Conservation (phyloP, 2,888 invertebrate species). For the Drosophila engyochracea region DNA sequence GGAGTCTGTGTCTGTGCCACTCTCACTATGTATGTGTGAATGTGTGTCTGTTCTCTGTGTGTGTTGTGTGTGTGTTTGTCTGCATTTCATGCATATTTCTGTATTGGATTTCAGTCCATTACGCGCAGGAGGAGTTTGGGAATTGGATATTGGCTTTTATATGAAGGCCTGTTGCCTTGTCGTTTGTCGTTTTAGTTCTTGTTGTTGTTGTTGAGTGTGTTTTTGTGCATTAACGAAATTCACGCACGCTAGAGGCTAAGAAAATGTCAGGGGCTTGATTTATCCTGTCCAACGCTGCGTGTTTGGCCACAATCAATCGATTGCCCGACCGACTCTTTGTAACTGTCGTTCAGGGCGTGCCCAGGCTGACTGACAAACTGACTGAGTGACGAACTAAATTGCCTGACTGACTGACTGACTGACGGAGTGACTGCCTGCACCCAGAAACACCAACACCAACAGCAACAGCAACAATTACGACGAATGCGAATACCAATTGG, state of each 20-base stretch:
- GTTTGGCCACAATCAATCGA: slow-evolving; percentile 81
- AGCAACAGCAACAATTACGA: slow-evolving; percentile 52
- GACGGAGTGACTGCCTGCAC: slow-evolving; percentile 47
- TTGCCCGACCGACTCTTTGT: slow-evolving; percentile 73
- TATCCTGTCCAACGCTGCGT: slow-evolving; percentile 81
- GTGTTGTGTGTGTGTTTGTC: slow-evolving; percentile 31
- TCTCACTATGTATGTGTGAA: slow-evolving; percentile 3
- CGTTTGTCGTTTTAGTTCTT: slow-evolving; percentile 34
- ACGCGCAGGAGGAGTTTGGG: slow-evolving; percentile 71
- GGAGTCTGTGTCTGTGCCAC: slow-evolving; percentile 54
- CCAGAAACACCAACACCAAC: slow-evolving; percentile 45
- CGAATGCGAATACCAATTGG: slow-evolving; percentile 35
- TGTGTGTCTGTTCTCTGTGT: slow-evolving; percentile 23
- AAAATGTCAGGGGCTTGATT: slow-evolving; percentile 79
- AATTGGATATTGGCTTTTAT: slow-evolving; percentile 81
- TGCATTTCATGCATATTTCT: slow-evolving; percentile 78
- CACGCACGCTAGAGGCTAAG: slow-evolving; percentile 71
- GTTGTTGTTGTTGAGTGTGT: slow-evolving; percentile 31
- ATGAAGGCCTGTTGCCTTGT: slow-evolving; percentile 69
- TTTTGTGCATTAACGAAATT: slow-evolving; percentile 75
- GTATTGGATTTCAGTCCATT: slow-evolving; percentile 81
- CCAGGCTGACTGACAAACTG: slow-evolving; percentile 41
- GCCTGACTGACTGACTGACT: slow-evolving; percentile 2
- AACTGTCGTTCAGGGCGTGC: slow-evolving; percentile 80
- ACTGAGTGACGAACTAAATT: slow-evolving; percentile 6